Base-by-base conservation (phyloP, 1,140 invertebrate species). In the Zaprionus camerounensis region DNA sequence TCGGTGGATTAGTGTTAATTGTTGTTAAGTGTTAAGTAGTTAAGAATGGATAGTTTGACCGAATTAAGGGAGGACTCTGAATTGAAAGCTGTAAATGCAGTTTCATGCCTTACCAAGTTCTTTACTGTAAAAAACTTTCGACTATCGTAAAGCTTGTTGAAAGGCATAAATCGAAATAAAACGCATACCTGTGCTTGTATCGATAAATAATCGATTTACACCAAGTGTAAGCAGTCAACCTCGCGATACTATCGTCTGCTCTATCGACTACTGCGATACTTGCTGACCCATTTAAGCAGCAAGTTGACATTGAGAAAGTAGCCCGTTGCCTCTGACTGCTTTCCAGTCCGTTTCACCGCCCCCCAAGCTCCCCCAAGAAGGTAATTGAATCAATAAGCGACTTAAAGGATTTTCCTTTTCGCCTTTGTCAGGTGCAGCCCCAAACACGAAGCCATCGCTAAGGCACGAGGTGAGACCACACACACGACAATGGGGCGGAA, bases 311-410 rank as follows among this genome's bases (percentile, higher is more conserved):
- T 17, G 41, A 46, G 41, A 17, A 46, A 46, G 41, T 46, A 11
- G 17, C 41, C 41, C 41, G 11, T 46, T 46, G 41, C 41, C 41
- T 17, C 6, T 46, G 41, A 9, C n/a, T 17, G 41, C 15, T 44
- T 44, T 7, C 41, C n/a, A 15, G 38, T 2, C 15, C 13, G 15
- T 9, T 11, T 7, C 46, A 12, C 20, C 20, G 2, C 20, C 11
- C 20, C 3, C 11, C 11, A 9, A 0, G 2, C 17, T n/a, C 2
- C 9, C 20, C 2, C 3, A 7, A 13, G 22, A 51, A 51, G 20
- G 46, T 51, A 24, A 51, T 51, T 51, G 46, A 51, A 51, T 51
- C 46, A 51, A 51, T 51, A 51, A 51, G 46, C 20, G 46, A 51
- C 46, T 51, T 51, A 51, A 24, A 12, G 46, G 46, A 51, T 51